Evolutionary conservation across 2,797 vertebrate genomes (phyloP), one percentile per base, ranked within the genome.

Genomic region (Sciurus carolinensis): DNA sequence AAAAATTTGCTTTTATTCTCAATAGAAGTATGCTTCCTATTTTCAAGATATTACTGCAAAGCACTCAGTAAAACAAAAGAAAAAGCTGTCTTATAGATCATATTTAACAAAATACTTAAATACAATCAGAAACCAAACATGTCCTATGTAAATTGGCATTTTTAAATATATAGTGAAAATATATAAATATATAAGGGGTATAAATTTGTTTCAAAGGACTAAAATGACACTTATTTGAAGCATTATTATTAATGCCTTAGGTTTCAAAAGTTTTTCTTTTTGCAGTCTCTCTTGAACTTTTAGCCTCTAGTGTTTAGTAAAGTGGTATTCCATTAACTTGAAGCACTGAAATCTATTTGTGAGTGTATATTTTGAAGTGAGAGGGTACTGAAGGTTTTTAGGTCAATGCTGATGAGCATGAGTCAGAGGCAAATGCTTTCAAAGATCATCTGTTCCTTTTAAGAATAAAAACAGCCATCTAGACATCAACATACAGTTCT

Each of bases 81-180:
- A 80, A 54, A 18, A 71, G 3, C 7, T 62, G 5, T 36, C 13
- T n/a, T 73, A n/a, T n/a, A 90, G 33, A 87, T 2, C 39, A 0
- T 36, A 71, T 69, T 26, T 72, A 80, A 83, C 54, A 52, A 54
- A 95, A 92, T 44, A 76, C 28, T 75, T 57, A 76, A 85, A 75
- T 39, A 36, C 2, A 92, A 84, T 33, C 5, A 10, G 59, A 26
- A 90, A 14, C 0, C 28, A 89, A 92, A 84, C 22, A 39, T 36
- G 6, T 7, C 5, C 7, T 93, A 47, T 17, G 7, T 17, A 86
- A 71, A 42, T 52, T 71, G 20, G 5, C 26, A 36, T 72, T 75
- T n/a, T 33, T 20, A n/a, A 33, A 75, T 44, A 75, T 42, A 76
- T 17, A 84, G 36, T n/a, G 30, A 24, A 12, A 33, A 95, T 52